Conservation (phyloP, 2,113 vertebrate genomes). For the Apteryx owenii region DNA sequence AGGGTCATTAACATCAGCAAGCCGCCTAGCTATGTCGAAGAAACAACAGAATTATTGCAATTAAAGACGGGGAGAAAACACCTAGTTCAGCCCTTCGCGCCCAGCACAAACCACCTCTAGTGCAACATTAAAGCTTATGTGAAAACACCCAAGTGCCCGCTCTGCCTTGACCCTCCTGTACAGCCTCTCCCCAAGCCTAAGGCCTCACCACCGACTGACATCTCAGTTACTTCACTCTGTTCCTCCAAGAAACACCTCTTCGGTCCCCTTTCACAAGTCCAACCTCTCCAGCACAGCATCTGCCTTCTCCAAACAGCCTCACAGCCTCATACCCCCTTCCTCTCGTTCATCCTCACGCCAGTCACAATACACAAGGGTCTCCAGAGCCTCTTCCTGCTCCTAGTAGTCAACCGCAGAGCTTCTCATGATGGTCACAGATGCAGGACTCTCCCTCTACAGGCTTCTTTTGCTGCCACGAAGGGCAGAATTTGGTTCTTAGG, state of each 20-base stretch:
- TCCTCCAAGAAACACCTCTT: neutral
- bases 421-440: accelerated
- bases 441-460: neutral
- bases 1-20: neutral
- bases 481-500: neutral
- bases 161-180: neutral
- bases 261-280: neutral
- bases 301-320: neutral
- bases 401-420: neutral
- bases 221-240: neutral
- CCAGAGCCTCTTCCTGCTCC: neutral
- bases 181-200: neutral
- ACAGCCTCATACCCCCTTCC: neutral
- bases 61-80: neutral
- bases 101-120: neutral
- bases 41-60: neutral
- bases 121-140: accelerated
- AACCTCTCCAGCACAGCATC: neutral
- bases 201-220: neutral
- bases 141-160: neutral
- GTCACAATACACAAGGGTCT: neutral
- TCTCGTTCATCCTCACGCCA: neutral
- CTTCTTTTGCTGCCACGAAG: neutral
- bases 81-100: neutral
- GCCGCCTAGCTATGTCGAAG: neutral